Conservation (phyloP, 1,140 invertebrate genomes). For the Rhopalosiphum maidis region DNA sequence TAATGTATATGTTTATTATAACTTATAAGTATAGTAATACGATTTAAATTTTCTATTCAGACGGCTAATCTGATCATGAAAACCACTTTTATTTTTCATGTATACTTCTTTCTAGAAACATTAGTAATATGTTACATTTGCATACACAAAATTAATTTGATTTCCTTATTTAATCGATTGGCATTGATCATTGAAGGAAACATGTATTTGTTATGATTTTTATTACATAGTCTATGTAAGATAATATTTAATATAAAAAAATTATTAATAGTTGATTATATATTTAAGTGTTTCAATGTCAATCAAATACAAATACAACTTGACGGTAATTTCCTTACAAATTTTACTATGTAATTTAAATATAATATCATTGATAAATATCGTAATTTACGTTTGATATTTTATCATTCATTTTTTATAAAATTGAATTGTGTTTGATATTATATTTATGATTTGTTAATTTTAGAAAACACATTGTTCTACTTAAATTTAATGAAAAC, state of each 20-base stretch:
- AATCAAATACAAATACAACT: neutral
- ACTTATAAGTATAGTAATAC: neutral
- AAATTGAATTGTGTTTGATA: neutral
- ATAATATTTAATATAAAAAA: neutral
- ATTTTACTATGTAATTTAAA: neutral
- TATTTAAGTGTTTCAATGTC: neutral
- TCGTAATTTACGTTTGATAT: neutral
- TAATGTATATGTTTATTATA: neutral
- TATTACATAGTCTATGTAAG: no score
- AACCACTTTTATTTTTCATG: neutral
- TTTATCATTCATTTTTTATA: neutral
- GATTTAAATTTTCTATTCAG: neutral
- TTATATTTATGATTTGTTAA: neutral
- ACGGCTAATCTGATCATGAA: neutral
- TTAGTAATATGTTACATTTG: neutral
- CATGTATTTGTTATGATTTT: neutral
- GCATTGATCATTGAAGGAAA: slow-evolving; percentile 34
- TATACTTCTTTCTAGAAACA: neutral
- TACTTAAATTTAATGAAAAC: neutral
- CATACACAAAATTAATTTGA: neutral
- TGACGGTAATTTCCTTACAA: neutral
- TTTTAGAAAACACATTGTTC: neutral
- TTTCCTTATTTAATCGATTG: neutral
- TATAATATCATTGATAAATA: neutral
- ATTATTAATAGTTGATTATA: neutral